Conservation (phyloP, 2,888 invertebrate species). For the Ormyrus nitidulus region DNA sequence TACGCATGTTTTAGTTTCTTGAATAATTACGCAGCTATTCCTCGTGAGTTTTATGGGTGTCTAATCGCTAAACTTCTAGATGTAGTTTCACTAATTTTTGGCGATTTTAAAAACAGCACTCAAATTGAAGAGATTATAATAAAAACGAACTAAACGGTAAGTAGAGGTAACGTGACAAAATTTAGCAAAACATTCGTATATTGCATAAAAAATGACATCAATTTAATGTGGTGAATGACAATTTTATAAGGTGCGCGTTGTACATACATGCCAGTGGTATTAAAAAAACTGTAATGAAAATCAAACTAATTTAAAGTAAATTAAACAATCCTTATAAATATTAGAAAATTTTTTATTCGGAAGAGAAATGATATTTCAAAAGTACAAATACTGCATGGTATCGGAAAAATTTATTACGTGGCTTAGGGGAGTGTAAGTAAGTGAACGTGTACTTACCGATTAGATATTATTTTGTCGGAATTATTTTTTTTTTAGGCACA, state of each 20-base stretch:
- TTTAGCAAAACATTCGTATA: constrained; percentile 24
- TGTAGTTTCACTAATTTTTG: too few species aligned
- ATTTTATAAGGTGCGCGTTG: constrained; percentile 29
- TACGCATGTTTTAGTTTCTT: too few species aligned
- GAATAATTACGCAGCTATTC: too few species aligned
- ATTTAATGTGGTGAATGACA: constrained; percentile 19
- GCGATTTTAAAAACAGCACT: neutral
- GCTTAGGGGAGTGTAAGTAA: constrained; percentile 49
- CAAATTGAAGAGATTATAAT: constrained; percentile 1
- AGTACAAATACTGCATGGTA: constrained; percentile 13
- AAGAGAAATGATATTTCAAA: constrained; percentile 6
- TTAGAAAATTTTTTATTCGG: neutral
- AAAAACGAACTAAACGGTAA: constrained; percentile 9
- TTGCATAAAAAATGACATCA: constrained; percentile 18
- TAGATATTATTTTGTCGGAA: constrained; percentile 42
- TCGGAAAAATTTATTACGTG: constrained; percentile 29
- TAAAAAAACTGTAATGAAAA: constrained; percentile 13
- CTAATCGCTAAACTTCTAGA: too few species aligned
- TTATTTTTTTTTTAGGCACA: constrained; percentile 24
- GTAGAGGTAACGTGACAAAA: neutral
- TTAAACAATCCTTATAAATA: neutral
- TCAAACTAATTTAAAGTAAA: neutral
- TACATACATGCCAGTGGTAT: constrained; percentile 53
- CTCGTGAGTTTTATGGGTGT: too few species aligned
- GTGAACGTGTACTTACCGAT: constrained; percentile 57